These are phyloP conservation scores for Heliothis virescens DNA, from an alignment of 1,140 invertebrate genomes.

Conservation along the genomic window DNA sequence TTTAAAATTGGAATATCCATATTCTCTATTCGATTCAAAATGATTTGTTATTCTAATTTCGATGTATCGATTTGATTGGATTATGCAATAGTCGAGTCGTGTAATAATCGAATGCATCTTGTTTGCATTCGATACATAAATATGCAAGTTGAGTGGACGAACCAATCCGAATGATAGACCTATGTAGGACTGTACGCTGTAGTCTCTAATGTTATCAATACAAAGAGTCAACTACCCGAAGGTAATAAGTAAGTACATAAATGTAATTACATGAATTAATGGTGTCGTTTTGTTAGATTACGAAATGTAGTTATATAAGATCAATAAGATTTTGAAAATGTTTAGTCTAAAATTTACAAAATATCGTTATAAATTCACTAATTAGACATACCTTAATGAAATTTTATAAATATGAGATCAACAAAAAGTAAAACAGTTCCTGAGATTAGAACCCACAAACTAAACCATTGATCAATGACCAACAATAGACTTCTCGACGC, in stretches of 20 bases:
- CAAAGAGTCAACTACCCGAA: neutral
- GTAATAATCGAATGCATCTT: slow-evolving; percentile 41
- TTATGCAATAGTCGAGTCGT: slow-evolving; percentile 22
- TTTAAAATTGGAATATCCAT: slow-evolving; percentile 28
- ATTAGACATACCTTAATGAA: neutral
- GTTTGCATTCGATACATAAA: slow-evolving; percentile 42
- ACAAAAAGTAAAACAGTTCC: neutral
- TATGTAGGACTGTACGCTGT: neutral
- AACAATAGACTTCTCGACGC: neutral
- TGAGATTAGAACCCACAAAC: neutral
- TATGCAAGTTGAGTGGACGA: slow-evolving; percentile 27
- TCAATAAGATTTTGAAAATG: too few relatives aligned
- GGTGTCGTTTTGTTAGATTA: too few relatives aligned
- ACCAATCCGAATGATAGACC: neutral
- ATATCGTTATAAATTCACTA: neutral
- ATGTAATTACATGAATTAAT: neutral
- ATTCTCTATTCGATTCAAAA: neutral
- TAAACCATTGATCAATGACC: neutral
- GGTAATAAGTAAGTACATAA: neutral
- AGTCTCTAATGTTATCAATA: too few relatives aligned
- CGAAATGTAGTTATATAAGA: too few relatives aligned
- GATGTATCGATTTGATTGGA: slow-evolving; percentile 16
- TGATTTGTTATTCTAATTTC: slow-evolving; percentile 17
- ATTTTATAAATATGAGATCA: neutral
- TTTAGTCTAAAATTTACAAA: too few relatives aligned